Evolutionary conservation across 2,797 vertebrate species (phyloP), one percentile per base, ranked within the genome.

Genomic region (Danio kyathit): DNA sequence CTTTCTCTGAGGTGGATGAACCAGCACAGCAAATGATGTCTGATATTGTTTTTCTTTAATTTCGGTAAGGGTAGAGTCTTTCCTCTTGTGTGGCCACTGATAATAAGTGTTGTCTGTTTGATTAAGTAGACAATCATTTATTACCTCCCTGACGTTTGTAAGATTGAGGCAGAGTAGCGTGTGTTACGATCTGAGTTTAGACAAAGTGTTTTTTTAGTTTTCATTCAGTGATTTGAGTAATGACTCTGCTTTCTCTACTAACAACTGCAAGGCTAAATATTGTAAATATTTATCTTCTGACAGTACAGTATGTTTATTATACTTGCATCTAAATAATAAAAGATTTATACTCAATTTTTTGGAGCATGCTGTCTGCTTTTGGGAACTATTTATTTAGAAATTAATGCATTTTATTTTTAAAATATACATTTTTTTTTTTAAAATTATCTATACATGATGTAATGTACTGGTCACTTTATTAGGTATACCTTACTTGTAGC

Each of bases 241-340:
- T 89, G 86, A 56, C 61, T 90, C 87, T 89, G 87, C 84, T 86
- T 94, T 93, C 91, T 87, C 86, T 86, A 90, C 88, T 91, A 76
- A 74, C 88, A 89, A 88, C 89, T 89, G 88, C 89, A 90, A 91
- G 89, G 56, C 64, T 7, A 90, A 92, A 90, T 91, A 90, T 90
- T 95, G 93, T 95, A 94, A 89, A 95, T 94, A 93, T 90, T 87
- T 92, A 91, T 89, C 90, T 90, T 91, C 90, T 89, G 91, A 91
- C 91, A 86, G 81, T 85, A 81, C 74, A 87, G 81, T 85, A 92
- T 93, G 93, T 95, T 95, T 94, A 88, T 87, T 88, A 93, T 92
- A 92, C 90, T 93, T 94, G 93, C 92, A 94, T 93, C 93, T 57
- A 90, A 92, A 92, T 92, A 91, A 90, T 82, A 90, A 91, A 89